These are phyloP conservation scores for Atherinomorus stipes DNA, from an alignment of 2,113 vertebrate species.

Conservation along the genomic window DNA sequence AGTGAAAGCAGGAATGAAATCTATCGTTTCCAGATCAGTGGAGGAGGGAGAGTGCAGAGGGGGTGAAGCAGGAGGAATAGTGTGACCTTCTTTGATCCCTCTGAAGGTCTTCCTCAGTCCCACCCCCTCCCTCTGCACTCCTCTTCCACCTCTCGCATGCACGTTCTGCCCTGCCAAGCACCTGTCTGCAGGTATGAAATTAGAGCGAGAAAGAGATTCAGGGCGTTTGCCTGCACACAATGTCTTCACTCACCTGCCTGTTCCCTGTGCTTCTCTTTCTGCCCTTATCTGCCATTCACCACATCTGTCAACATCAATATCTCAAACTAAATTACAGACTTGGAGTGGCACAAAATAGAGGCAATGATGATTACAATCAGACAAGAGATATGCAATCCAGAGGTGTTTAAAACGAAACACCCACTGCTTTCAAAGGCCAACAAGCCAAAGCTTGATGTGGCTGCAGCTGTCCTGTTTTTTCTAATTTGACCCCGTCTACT, in stretches of 20 bases:
- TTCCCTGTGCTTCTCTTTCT: constrained; percentile 47
- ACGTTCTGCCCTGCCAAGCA: constrained; percentile 75
- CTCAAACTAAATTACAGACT: constrained; percentile 65
- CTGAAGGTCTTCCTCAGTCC: constrained; percentile 68
- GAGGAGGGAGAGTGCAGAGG: constrained; percentile 38
- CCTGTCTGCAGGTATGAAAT: constrained; percentile 83
- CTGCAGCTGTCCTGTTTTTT: constrained; percentile 8
- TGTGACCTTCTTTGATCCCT: constrained; percentile 77
- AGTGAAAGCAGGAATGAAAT: constrained; percentile 76
- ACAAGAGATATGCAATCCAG: constrained; percentile 57
- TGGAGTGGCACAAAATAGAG: constrained; percentile 59
- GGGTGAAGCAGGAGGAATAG: constrained; percentile 38
- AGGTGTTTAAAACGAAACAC: constrained; percentile 54
- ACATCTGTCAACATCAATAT: constrained; percentile 66
- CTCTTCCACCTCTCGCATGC: constrained; percentile 38
- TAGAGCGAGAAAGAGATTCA: constrained; percentile 52
- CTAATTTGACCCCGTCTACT: not conserved
- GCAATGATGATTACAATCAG: constrained; percentile 71
- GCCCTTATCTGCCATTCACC: constrained; percentile 42
- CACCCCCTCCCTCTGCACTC: constrained; percentile 30
- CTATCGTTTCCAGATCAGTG: constrained; percentile 79
- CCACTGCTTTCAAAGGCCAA: not conserved
- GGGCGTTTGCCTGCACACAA: constrained; percentile 45
- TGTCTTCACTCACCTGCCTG: constrained; percentile 54
- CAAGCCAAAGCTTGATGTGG: constrained; percentile 12